Evolutionary conservation across 2,797 vertebrate genomes (phyloP), one percentile per base, ranked within the genome.

Genomic region (Ciconia nigra): DNA sequence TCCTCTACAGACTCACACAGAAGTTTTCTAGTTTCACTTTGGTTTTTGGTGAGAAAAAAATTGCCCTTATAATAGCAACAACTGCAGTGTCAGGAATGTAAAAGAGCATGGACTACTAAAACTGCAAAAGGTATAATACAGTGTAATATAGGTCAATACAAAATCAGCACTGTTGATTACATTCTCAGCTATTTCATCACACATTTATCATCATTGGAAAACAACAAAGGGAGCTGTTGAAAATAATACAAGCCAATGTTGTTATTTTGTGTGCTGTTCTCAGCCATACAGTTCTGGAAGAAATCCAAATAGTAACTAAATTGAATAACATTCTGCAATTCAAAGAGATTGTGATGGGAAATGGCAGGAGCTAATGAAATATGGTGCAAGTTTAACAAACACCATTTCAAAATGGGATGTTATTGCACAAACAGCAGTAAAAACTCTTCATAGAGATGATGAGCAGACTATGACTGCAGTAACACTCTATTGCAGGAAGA

Each of bases 251-350:
- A 94, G 69, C 67, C 95, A 96, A 85, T 93, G 96, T 96, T 98
- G 39, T 95, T 97, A 96, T 96, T 97, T 97, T 91, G 84, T 95
- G 72, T 35, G 51, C 81, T 94, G 24, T 69, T 97, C 91, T 97
- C 70, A 67, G 91, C 80, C 87, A 90, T 95, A 95, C 62, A 94
- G 69, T 82, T 95, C 93, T 98, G 98, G 97, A 98, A 98, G 89
- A 96, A 97, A 95, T 98, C 97, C 98, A 98, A 83, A 96, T 93
- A 93, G 93, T 96, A 97, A 97, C 93, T 95, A 92, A 98, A 94
- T 95, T 97, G 94, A 97, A 93, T 83, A 95, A 89, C 87, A 79
- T 70, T 97, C 93, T 97, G 84, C 97, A 96, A 97, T 98, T 97
- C 91, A 96, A 97, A 97, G 86, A 91, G 87, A 96, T 90, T 95